Conservation (phyloP, 2,797 vertebrate genomes). For the Chelon auratus region DNA sequence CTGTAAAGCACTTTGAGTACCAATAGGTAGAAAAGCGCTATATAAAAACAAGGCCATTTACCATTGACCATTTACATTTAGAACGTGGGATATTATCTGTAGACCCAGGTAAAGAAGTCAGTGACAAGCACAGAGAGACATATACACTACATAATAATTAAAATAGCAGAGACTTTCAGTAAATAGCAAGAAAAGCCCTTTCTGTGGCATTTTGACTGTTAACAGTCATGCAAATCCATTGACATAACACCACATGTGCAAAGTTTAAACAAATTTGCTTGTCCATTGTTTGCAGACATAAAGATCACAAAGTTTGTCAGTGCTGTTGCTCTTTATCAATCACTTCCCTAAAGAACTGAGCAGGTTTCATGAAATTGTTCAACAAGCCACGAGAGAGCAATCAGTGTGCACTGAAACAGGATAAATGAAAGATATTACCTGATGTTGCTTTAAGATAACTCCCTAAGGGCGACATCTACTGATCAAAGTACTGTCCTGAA, state of each 20-base stretch:
- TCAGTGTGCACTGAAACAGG: neutral
- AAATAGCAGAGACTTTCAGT: conserved; percentile 13
- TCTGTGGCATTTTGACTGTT: conserved; percentile 7
- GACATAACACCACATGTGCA: neutral
- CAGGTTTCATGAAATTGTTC: conserved; percentile 10
- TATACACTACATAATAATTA: neutral
- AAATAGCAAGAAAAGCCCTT: neutral
- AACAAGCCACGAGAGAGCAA: neutral
- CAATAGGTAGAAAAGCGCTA: too few relatives aligned
- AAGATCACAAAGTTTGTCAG: too few relatives aligned
- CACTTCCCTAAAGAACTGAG: conserved; percentile 12
- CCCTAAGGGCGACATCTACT: conserved; percentile 37
- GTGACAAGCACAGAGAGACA: conserved; percentile 12
- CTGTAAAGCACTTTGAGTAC: too few relatives aligned
- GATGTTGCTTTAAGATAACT: conserved; percentile 15
- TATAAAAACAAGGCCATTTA: too few relatives aligned
- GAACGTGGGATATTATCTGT: conserved; percentile 12
- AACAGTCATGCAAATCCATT: neutral
- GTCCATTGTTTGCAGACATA: too few relatives aligned
- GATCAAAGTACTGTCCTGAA: conserved; percentile 22
- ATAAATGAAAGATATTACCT: neutral
- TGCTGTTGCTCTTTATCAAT: conserved; percentile 35
- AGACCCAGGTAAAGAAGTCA: conserved; percentile 20
- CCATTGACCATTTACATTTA: conserved; percentile 10
- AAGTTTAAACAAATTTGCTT: too few relatives aligned